These are phyloP conservation scores for Latrodectus geometricus DNA, from an alignment of 1,140 invertebrate species.

Conservation along the genomic window DNA sequence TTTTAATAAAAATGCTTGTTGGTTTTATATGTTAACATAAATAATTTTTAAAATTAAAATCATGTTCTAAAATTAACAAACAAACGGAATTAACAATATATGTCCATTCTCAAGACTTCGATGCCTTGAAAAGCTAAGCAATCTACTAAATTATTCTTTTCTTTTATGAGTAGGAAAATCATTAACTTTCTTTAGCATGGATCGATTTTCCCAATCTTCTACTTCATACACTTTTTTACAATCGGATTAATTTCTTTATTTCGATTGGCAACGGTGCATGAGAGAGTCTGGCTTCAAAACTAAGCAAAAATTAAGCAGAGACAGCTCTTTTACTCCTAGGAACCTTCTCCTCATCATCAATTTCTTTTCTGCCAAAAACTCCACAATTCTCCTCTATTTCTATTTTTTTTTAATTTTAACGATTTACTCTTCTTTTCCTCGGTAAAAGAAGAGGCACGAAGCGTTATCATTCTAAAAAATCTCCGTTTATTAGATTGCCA, in stretches of 20 bases:
- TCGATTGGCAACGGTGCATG: not conserved
- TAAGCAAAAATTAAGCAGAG: conserved; percentile 1
- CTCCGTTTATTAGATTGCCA: conserved; percentile 22
- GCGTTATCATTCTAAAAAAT: conserved; percentile 16
- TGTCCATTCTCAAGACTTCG: too few species aligned
- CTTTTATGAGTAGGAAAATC: not conserved
- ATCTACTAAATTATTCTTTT: too few species aligned
- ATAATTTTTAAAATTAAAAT: too few species aligned
- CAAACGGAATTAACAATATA: too few species aligned
- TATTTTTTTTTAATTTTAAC: not conserved
- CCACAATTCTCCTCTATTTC: not conserved
- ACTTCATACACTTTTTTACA: not conserved
- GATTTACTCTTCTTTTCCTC: not conserved
- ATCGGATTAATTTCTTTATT: conserved; percentile 1
- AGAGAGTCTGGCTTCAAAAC: not conserved
- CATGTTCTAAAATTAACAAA: too few species aligned
- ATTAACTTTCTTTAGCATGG: not conserved
- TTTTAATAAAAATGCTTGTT: too few species aligned
- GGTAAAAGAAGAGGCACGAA: not conserved
- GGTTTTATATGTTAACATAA: too few species aligned
- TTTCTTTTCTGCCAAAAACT: conserved; percentile 1
- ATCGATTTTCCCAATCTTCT: not conserved
- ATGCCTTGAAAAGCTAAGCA: too few species aligned
- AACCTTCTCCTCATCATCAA: not conserved
- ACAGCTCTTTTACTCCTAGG: not conserved